Evolutionary conservation across 2,113 vertebrate genomes (phyloP).

Genomic region (Hylia prasina): DNA sequence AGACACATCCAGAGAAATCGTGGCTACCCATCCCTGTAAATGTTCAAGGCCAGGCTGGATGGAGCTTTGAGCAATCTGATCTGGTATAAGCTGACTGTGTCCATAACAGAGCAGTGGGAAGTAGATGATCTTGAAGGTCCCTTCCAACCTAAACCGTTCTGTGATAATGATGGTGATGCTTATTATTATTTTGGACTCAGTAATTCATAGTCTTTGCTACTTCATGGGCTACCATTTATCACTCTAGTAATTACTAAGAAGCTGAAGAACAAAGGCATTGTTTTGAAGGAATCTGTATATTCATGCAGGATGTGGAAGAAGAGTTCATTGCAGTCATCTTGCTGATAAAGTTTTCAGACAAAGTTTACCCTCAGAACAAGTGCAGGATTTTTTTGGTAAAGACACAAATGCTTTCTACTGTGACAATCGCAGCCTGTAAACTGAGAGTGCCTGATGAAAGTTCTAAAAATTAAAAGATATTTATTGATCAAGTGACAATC

Average conservation of each 20-base stretch:
- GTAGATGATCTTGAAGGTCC: neutral
- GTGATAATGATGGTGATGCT: neutral
- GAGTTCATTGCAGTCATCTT: neutral
- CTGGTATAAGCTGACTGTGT: neutral
- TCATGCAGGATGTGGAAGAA: neutral
- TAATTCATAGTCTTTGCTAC: neutral
- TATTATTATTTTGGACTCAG: neutral
- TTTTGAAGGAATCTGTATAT: neutral
- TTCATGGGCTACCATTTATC: neutral
- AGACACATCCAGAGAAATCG: neutral
- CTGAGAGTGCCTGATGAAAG: neutral
- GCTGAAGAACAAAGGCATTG: neutral
- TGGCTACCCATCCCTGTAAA: neutral
- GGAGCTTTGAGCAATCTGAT: neutral
- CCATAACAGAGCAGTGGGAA: neutral
- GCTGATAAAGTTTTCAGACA: neutral
- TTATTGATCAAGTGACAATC: neutral
- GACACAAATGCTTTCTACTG: neutral
- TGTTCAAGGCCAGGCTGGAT: neutral
- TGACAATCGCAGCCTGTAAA: neutral
- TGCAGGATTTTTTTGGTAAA: neutral
- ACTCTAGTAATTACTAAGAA: neutral
- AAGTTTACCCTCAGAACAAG: neutral
- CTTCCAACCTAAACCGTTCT: neutral
- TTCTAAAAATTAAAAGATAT: neutral